Evolutionary conservation across 2,113 vertebrate genomes (phyloP), one percentile per base, ranked within the genome.

Genomic region (Grammomys surdaster): DNA sequence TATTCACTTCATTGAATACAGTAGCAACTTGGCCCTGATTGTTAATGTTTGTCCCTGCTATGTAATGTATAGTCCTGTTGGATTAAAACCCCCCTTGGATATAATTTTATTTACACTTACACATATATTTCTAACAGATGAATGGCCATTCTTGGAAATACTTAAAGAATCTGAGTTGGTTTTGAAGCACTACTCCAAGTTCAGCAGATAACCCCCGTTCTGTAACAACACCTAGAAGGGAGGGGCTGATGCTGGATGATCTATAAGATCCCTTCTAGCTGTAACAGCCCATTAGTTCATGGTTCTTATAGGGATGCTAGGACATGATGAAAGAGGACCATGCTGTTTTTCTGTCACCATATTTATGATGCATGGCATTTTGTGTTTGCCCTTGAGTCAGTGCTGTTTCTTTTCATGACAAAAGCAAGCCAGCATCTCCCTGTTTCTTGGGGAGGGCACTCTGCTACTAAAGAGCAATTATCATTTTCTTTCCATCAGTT

Each of bases 61-160:
- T 56, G 43, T 92, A 96, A 97, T 92, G 4, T 91, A 92, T 56
- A 80, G 88, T 95, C 95, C 86, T 94, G 60, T 95, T 94, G 94
- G 90, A 97, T 96, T 91, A 93, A 97, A 95, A 95, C 19, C 22
- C 14, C 80, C 89, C 69, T 94, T 95, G 92, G 86, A 46, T 92
- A 93, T 97, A 95, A 91, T 93, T 96, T 93, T 97, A 96, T 94
- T 97, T 97, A 95, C 7, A 91, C 93, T 87, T 76, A 96, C 90
- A 92, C 31, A 48, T 82, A 80, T 87, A 88, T 93, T 97, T 97
- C 73, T 76, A 91, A 95, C 85, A 96, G 81, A 92, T 84, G 81
- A 95, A 94, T 5, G 26, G 7, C 60, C 24, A 5, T 95, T 97
- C 94, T 92, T 88, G 80, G 88, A 17, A 95, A 95, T 43, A 75